These are phyloP conservation scores for Hetaerina titia DNA, from an alignment of 2,888 invertebrate genomes.

Conservation along the genomic window DNA sequence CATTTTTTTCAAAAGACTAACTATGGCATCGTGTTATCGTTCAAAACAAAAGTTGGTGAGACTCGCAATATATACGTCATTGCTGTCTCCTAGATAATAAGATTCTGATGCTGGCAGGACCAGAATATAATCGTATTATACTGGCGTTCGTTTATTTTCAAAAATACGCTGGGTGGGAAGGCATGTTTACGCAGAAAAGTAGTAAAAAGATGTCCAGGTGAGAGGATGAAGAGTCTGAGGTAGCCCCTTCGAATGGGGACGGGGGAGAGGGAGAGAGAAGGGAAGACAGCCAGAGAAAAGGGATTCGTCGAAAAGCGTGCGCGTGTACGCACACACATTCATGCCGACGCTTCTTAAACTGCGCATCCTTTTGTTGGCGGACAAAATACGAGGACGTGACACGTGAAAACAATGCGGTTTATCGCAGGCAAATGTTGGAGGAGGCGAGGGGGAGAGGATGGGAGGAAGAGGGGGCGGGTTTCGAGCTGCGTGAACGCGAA, in stretches of 20 bases:
- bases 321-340: constrained; percentile 4
- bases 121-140: neutral
- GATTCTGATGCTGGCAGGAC: no score
- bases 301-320: constrained; percentile 33
- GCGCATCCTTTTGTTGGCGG: constrained; percentile 50
- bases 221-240: neutral
- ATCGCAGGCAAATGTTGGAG: constrained; percentile 49
- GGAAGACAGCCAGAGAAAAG: neutral
- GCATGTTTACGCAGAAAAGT: neutral
- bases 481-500: constrained; percentile 16
- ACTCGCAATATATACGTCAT: no score
- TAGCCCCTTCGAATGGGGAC: neutral
- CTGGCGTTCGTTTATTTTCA: neutral
- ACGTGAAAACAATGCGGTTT: constrained; percentile 51
- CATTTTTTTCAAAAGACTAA: no score
- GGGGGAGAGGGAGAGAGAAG: neutral
- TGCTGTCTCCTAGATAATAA: no score
- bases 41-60: no score
- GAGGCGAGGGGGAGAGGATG: neutral
- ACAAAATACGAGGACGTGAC: constrained; percentile 45
- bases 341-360: constrained; percentile 35
- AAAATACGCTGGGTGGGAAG: neutral
- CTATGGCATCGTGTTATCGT: no score
- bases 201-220: neutral
- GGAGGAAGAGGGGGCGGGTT: neutral